Conservation (phyloP, 2,113 vertebrate genomes). For the Rattus norvegicus region DNA sequence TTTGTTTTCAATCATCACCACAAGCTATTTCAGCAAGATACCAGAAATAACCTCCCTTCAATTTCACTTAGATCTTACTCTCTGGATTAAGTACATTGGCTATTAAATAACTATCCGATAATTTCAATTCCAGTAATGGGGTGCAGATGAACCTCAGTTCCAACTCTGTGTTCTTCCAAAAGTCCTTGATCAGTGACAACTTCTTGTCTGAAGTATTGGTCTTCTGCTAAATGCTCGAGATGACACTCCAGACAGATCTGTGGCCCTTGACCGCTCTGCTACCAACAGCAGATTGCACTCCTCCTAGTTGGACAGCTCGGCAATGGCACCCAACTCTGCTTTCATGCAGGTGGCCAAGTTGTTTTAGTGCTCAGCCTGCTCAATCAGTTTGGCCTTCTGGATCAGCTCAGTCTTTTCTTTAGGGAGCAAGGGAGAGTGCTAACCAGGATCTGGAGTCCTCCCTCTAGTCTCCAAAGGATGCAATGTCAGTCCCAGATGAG, state of each 20-base stretch:
- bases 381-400: slow-evolving; percentile 97
- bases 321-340: slow-evolving; percentile 87
- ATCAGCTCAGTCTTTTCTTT: slow-evolving; percentile 95
- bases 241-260: slow-evolving; percentile 96
- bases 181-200: slow-evolving; percentile 92
- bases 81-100: slow-evolving; percentile 89
- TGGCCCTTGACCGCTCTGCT: slow-evolving; percentile 91
- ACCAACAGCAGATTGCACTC: too few species aligned
- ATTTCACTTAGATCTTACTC: slow-evolving; percentile 98
- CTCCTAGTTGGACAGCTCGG: slow-evolving; percentile 89
- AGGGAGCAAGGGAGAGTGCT: slow-evolving; percentile 31
- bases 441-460: slow-evolving; percentile 14
- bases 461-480: not conserved
- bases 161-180: slow-evolving; percentile 93
- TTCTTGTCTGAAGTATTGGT: slow-evolving; percentile 89
- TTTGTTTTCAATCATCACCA: slow-evolving; percentile 87
- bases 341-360: slow-evolving; percentile 98
- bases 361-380: slow-evolving; percentile 98
- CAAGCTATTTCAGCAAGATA: slow-evolving; percentile 97
- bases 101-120: slow-evolving; percentile 94
- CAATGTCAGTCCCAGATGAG: not conserved
- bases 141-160: slow-evolving; percentile 95
- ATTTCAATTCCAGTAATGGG: slow-evolving; percentile 89
- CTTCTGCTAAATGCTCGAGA: slow-evolving; percentile 95
- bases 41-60: slow-evolving; percentile 98